These are phyloP conservation scores for Lordiphosa fenestrarum DNA, from an alignment of 2,888 invertebrate genomes.

Conservation along the genomic window DNA sequence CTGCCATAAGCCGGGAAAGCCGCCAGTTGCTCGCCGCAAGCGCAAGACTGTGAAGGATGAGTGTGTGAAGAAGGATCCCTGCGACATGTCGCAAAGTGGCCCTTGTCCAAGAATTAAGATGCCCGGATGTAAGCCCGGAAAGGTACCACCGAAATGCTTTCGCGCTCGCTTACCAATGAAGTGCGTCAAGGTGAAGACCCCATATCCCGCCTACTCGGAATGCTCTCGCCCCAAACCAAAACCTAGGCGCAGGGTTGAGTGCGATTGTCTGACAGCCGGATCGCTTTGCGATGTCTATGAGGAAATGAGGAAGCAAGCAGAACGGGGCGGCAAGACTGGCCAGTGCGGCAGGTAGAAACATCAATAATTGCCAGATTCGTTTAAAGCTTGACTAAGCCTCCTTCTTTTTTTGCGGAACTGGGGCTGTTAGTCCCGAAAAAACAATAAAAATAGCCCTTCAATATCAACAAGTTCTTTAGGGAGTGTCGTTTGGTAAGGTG, in stretches of 20 bases:
- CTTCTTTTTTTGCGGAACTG: no score
- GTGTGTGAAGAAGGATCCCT: constrained; percentile 3
- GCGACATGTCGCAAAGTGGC: not conserved
- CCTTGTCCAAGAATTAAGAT: constrained; percentile 26
- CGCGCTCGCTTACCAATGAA: not conserved
- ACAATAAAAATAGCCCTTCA: no score
- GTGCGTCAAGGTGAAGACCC: constrained; percentile 45
- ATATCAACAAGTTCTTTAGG: no score
- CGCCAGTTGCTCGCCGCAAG: constrained; percentile 40
- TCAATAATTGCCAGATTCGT: no score
- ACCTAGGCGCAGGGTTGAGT: constrained; percentile 24
- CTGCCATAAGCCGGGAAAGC: constrained; percentile 30
- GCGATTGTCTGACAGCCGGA: constrained; percentile 27
- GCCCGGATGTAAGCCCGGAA: constrained; percentile 27
- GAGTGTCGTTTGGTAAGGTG: no score
- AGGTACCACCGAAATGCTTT: constrained; percentile 11
- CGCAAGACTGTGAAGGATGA: not conserved
- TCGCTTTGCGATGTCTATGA: constrained; percentile 25
- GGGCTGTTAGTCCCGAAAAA: no score
- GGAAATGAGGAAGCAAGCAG: not conserved
- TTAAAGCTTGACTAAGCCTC: no score
- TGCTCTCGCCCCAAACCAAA: constrained; percentile 17
- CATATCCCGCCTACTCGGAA: constrained; percentile 58
- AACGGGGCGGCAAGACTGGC: not conserved
- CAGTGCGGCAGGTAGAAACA: constrained; percentile 5